These are phyloP conservation scores for Asteroscopus sphinx DNA, from an alignment of 2,888 invertebrate genomes.

Conservation along the genomic window DNA sequence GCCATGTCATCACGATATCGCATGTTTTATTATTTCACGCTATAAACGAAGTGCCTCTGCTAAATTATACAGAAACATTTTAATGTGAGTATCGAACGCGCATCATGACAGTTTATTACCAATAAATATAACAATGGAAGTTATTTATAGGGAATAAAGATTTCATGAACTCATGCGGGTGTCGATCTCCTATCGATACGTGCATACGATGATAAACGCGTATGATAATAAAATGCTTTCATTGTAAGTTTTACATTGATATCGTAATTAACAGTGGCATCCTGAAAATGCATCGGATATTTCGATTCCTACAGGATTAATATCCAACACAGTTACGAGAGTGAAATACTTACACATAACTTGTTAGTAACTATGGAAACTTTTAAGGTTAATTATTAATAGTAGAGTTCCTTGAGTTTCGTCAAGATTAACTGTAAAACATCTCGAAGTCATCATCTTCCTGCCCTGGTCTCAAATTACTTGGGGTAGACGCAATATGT, in stretches of 20 bases:
- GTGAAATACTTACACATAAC: too few species aligned
- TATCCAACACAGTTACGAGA: background rate
- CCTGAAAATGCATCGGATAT: slow-evolving; percentile 11
- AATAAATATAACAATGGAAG: slow-evolving; percentile 77
- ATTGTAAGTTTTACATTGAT: slow-evolving; percentile 53
- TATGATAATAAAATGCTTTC: slow-evolving; percentile 48
- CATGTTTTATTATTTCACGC: slow-evolving; percentile 86
- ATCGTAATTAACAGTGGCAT: slow-evolving; percentile 29
- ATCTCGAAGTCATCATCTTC: too few species aligned
- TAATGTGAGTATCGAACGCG: slow-evolving; percentile 76
- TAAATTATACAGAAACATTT: slow-evolving; percentile 81
- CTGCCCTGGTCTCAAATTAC: too few species aligned
- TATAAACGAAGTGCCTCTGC: slow-evolving; percentile 75
- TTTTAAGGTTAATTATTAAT: too few species aligned
- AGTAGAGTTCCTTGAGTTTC: too few species aligned
- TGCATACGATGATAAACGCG: slow-evolving; percentile 60
- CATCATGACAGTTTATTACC: slow-evolving; percentile 76
- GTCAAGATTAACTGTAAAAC: too few species aligned
- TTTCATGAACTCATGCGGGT: slow-evolving; percentile 75
- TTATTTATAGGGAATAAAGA: slow-evolving; percentile 73
- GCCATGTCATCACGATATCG: slow-evolving; percentile 81
- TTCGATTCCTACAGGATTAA: background rate
- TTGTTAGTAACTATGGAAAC: too few species aligned
- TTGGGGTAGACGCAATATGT: too few species aligned
- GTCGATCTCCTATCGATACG: slow-evolving; percentile 66